Base-by-base conservation (phyloP, 2,113 vertebrate species). In the Ramphastos sulfuratus region DNA sequence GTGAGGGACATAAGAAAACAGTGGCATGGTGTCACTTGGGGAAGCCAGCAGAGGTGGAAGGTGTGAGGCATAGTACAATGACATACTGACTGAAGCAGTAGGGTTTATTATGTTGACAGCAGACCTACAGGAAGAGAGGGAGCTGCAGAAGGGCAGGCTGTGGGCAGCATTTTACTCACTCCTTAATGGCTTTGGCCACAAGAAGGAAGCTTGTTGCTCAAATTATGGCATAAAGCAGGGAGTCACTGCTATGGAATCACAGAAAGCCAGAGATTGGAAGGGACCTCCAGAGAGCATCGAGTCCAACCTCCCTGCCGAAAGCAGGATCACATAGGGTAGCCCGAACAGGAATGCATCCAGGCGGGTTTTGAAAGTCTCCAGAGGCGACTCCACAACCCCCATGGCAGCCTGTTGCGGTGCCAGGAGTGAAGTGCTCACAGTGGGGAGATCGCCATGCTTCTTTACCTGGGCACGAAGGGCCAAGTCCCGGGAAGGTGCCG, bases 21-120 rank as follows among this genome's bases (percentile, higher is more conserved):
- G 30, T 1, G 56, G 15, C 33, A 24, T 5, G 15, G 25, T 6
- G 20, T 55, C 35, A 27, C 12, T 15, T 1, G 1, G 33, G 10
- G 33, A 30, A 55, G 23, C 15, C 67, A 39, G 35, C 0, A 1
- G 24, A 65, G 23, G 18, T 5, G 16, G 5, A 8, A 16, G 6
- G 7, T 2, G 7, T 0, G 28, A 33, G 16, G 15, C 27, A 10
- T 0, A 3, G 16, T 6, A 11, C 1, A 0, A 33, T 6, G 20
- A 24, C 3, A 48, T 37, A 37, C 28, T 0, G 23, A 61, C 44
- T 3, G 7, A 23, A 73, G 8, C 19, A 46, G 55, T 13, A 15
- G 2, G 6, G 18, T 0, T 12, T 11, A 4, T 42, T 14, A 9
- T 5, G 5, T 0, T 18, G 52, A n/a, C 27, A 44, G 46, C 39